These are phyloP conservation scores for Caenorhabditis latens DNA, from an alignment of 1,140 invertebrate genomes.

Conservation along the genomic window DNA sequence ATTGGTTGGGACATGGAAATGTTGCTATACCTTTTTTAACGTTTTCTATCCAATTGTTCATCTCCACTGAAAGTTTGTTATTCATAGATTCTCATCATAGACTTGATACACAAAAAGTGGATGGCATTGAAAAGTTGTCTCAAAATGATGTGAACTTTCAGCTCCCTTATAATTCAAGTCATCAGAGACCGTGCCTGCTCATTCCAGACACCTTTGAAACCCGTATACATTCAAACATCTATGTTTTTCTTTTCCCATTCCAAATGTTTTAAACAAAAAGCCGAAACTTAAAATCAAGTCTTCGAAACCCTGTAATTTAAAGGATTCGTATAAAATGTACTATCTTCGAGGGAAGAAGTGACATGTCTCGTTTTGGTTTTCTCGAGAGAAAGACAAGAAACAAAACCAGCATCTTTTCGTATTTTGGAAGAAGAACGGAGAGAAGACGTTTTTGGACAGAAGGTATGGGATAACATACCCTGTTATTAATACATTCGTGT, in stretches of 20 bases:
- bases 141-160: too few relatives aligned
- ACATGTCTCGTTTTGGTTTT: neutral
- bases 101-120: too few relatives aligned
- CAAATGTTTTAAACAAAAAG: neutral
- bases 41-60: too few relatives aligned
- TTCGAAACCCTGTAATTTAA: constrained; percentile 7
- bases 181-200: too few relatives aligned
- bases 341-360: neutral
- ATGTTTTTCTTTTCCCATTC: too few relatives aligned
- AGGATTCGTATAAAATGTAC: constrained; percentile 1
- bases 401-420: neutral
- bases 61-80: too few relatives aligned
- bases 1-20: neutral
- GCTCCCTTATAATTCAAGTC: too few relatives aligned
- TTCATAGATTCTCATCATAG: too few relatives aligned
- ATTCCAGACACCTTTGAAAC: too few relatives aligned
- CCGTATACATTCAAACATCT: too few relatives aligned
- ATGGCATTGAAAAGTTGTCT: too few relatives aligned
- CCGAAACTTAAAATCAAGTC: neutral
- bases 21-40: neutral
- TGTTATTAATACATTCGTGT: constrained; percentile 12
- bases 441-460: neutral
- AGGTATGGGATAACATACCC: constrained; percentile 8
- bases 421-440: neutral
- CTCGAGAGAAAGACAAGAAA: neutral